These are phyloP conservation scores for Trematomus loennbergii DNA, from an alignment of 2,113 vertebrate species.

Conservation along the genomic window DNA sequence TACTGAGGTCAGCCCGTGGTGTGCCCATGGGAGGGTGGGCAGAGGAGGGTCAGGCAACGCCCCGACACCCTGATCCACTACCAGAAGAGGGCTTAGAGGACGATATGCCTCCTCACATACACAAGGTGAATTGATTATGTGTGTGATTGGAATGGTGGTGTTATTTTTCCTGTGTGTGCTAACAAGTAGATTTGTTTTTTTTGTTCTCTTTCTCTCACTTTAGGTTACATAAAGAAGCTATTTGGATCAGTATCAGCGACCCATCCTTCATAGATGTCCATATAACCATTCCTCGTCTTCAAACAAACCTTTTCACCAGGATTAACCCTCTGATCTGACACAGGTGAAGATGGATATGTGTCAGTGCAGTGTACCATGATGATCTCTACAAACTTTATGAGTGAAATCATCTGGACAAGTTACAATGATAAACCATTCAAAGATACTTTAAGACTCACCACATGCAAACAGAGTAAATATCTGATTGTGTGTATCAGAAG, in stretches of 20 bases:
- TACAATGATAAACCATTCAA: not conserved
- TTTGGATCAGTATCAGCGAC: constrained; percentile 18
- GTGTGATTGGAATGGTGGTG: not conserved
- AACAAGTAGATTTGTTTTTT: constrained; percentile 6
- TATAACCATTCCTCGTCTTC: constrained; percentile 1
- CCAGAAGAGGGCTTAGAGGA: constrained; percentile 96
- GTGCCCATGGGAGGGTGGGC: constrained; percentile 96
- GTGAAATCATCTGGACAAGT: constrained; percentile 25
- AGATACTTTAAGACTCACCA: not conserved
- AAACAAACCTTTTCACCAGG: constrained; percentile 13
- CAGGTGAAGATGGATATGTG: constrained; percentile 17
- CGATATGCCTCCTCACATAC: constrained; percentile 92
- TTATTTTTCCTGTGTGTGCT: constrained; percentile 13
- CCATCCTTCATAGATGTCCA: not conserved
- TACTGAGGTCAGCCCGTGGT: constrained; percentile 87
- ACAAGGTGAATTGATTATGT: constrained; percentile 85
- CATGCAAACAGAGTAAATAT: constrained; percentile 22
- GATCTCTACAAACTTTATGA: not conserved
- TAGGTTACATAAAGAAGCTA: constrained; percentile 70
- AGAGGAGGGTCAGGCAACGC: constrained; percentile 85
- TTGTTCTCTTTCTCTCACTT: constrained; percentile 27
- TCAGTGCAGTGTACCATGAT: constrained; percentile 7
- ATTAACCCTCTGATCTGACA: constrained; percentile 5
- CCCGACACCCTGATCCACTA: constrained; percentile 88
- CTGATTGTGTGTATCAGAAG: constrained; percentile 23